phyloP scores from a whole-genome alignment of 2,113 vertebrate species.

The Thamnophis sirtalis region DNA sequence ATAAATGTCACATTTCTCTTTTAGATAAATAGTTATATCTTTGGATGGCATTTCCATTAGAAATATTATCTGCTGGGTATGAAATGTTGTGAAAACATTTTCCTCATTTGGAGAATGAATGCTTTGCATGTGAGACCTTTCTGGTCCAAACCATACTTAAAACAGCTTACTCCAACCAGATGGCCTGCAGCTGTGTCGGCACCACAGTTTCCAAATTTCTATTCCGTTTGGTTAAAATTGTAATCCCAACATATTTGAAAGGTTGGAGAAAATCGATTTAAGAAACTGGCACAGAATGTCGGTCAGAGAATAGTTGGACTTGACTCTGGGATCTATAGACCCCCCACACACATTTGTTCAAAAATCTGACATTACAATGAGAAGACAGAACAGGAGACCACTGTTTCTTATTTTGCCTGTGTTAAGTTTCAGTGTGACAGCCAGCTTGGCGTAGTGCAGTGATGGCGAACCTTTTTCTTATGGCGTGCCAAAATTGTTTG shows the following conservation, averaged over 20 bases:
- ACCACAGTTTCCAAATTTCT: background rate
- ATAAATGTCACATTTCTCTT: slow-evolving; percentile 9
- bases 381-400: background rate
- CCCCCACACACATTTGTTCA: background rate
- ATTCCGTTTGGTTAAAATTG: background rate
- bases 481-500: too few species aligned
- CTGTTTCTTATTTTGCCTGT: background rate
- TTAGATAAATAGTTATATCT: background rate
- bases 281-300: background rate
- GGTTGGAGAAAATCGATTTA: background rate
- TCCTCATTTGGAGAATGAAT: background rate
- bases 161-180: background rate
- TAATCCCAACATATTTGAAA: background rate
- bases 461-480: too few species aligned
- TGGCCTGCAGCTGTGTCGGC: background rate
- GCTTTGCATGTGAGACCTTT: background rate
- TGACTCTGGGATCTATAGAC: background rate
- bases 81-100: background rate
- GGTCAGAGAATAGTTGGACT: background rate
- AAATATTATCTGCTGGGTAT: background rate
- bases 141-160: background rate
- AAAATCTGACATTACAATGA: background rate
- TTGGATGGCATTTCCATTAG: background rate
- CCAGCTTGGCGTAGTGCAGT: background rate
- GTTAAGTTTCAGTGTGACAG: background rate